Conservation (phyloP, 2,797 vertebrate species). For the Pipistrellus nathusii region DNA sequence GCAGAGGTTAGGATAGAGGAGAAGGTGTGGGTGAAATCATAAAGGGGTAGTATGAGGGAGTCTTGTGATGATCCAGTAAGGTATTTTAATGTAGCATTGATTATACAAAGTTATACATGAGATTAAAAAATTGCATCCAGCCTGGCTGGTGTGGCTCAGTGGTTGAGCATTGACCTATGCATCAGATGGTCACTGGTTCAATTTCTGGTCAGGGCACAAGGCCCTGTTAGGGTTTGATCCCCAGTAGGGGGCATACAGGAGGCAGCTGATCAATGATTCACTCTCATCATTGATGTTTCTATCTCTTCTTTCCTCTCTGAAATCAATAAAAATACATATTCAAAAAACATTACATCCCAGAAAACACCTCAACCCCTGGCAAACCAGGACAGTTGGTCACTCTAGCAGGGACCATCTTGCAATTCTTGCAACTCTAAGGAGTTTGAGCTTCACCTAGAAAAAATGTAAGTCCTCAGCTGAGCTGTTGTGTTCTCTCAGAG, state of each 20-base stretch:
- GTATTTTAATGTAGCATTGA: not conserved
- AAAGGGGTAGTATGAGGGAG: not conserved
- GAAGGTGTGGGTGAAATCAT: not conserved
- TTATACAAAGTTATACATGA: not conserved
- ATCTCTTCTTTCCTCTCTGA: too few species aligned
- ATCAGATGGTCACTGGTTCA: too few species aligned
- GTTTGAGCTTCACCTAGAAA: not conserved
- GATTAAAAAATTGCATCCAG: not conserved
- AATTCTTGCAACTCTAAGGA: not conserved
- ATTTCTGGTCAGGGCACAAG: too few species aligned
- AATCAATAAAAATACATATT: too few species aligned
- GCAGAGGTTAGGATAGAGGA: not conserved
- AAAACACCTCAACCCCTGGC: not conserved
- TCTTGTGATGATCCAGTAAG: not conserved
- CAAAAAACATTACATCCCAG: not conserved
- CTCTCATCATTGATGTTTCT: too few species aligned
- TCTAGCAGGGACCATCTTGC: not conserved
- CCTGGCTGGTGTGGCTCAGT: too few species aligned
- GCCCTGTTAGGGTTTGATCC: too few species aligned
- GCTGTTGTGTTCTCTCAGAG: too few species aligned
- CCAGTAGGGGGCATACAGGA: too few species aligned
- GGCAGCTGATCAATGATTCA: too few species aligned
- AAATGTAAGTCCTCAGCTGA: not conserved
- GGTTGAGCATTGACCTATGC: too few species aligned
- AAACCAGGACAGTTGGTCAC: not conserved